Conservation (phyloP, 2,113 vertebrate genomes). For the Pterocles orientalis region DNA sequence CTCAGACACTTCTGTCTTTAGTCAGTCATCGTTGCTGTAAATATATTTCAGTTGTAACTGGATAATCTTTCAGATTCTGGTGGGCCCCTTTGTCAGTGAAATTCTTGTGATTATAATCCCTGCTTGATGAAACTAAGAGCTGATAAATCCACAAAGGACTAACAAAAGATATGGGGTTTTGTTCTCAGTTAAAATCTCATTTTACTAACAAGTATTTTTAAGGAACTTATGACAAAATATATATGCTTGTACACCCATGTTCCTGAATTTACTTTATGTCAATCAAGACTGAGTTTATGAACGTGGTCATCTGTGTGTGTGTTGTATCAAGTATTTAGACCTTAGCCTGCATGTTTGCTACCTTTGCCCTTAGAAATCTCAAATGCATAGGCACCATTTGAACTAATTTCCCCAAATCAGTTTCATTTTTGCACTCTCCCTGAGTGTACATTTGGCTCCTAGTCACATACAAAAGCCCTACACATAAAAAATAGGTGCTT, state of each 20-base stretch:
- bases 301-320: not conserved
- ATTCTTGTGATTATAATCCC: not conserved
- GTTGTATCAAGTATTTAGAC: not conserved
- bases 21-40: not conserved
- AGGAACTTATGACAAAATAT: not conserved
- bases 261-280: not conserved
- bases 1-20: not conserved
- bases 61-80: not conserved
- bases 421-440: not conserved
- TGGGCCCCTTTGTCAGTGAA: not conserved
- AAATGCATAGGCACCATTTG: rapidly evolving
- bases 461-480: not conserved
- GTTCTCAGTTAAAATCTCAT: not conserved
- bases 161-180: not conserved
- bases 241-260: not conserved
- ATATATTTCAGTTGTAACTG: not conserved
- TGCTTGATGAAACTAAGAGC: not conserved
- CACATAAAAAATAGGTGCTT: not conserved
- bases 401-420: not conserved
- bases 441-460: not conserved
- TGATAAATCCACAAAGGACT: not conserved
- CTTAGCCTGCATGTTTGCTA: not conserved
- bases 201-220: not conserved
- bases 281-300: not conserved
- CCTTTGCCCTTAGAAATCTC: not conserved